A percentile compares a stretch with the other conserved stretches of the same genome.
Evolutionary conservation across 2,888 invertebrate genomes (phyloP).

Genomic region (Amphimallon solstitiale): DNA sequence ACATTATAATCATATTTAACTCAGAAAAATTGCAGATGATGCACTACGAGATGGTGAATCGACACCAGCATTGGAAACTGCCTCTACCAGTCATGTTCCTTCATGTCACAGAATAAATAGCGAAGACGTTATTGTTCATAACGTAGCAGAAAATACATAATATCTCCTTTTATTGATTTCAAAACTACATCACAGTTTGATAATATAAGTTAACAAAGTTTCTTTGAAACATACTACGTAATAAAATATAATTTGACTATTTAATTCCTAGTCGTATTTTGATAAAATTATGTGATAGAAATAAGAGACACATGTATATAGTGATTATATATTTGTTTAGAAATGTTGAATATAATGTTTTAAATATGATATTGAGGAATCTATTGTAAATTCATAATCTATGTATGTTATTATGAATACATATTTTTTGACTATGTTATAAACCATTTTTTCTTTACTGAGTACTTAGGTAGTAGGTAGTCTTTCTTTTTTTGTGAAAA

Average conservation of each 20-base stretch:
- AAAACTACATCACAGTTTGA: not conserved
- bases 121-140: constrained; percentile 14
- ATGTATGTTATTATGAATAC: not conserved
- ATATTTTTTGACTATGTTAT: constrained; percentile 2
- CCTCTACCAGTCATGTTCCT: constrained; percentile 40
- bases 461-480: no score
- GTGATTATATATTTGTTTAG: not conserved
- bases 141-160: constrained; percentile 12
- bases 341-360: constrained; percentile 7
- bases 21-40: constrained; percentile 25
- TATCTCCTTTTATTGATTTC: not conserved
- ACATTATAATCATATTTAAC: not conserved
- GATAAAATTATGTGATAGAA: constrained; percentile 20
- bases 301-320: constrained; percentile 6
- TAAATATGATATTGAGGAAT: not conserved
- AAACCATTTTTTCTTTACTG: no score
- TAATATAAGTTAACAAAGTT: not conserved
- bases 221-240: no score
- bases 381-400: not conserved
- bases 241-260: not conserved
- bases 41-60: constrained; percentile 52
- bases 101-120: constrained; percentile 16
- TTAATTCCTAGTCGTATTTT: constrained; percentile 21
- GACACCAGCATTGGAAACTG: constrained; percentile 51
- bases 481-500: no score